A percentile compares a stretch with the other conserved stretches of the same genome.
Evolutionary conservation across 2,797 vertebrate species (phyloP).

Genomic region (Muscicapa striata): DNA sequence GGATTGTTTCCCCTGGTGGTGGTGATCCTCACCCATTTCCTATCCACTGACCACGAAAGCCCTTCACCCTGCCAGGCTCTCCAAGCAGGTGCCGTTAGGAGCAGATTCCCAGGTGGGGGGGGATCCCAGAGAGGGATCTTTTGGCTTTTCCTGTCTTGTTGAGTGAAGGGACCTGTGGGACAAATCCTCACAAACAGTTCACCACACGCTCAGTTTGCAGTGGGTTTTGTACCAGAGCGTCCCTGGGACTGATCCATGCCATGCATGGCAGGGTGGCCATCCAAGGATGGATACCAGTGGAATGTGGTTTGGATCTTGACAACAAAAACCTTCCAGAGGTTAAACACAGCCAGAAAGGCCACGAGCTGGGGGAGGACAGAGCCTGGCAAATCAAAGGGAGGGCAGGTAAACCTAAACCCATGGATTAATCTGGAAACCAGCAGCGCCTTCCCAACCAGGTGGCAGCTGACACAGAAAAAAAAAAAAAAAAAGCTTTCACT

Average conservation of each 20-base stretch:
- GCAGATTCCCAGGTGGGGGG: background rate
- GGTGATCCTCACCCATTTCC: background rate
- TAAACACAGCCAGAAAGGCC: background rate
- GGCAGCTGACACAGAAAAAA: background rate
- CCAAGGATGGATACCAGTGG: background rate
- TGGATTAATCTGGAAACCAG: background rate
- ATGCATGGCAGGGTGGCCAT: accelerated
- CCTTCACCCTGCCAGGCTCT: background rate
- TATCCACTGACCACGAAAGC: background rate
- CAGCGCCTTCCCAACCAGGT: background rate
- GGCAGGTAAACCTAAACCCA: background rate
- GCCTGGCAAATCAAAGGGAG: background rate
- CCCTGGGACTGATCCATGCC: background rate
- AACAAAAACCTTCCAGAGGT: background rate
- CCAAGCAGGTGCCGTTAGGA: background rate
- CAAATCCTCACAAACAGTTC: background rate
- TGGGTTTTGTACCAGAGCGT: background rate
- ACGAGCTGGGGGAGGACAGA: accelerated
- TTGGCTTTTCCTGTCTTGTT: background rate
- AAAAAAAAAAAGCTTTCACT: background rate
- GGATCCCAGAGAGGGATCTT: background rate
- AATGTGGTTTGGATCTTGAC: background rate
- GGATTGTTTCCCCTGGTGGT: too few species aligned
- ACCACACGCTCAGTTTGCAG: accelerated
- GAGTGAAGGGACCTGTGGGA: accelerated